Conservation (phyloP, 2,113 vertebrate species). For the Addax nasomaculatus region DNA sequence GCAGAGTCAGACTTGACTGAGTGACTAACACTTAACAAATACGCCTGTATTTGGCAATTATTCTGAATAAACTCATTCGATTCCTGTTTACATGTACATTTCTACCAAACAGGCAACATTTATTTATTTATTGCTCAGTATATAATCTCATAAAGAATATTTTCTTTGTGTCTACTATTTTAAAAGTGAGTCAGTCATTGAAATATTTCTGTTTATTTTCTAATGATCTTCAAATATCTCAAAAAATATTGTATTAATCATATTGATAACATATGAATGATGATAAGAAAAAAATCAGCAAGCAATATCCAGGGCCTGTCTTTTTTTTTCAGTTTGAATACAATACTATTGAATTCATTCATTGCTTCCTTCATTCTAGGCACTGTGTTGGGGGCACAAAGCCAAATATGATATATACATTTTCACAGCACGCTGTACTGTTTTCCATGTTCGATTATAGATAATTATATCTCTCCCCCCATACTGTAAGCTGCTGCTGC, state of each 20-base stretch:
- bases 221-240: background rate
- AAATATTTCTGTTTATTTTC: background rate
- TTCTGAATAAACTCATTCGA: background rate
- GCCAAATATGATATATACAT: background rate
- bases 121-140: background rate
- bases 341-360: background rate
- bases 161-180: background rate
- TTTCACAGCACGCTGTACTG: background rate
- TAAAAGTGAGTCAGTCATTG: background rate
- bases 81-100: background rate
- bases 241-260: background rate
- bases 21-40: background rate
- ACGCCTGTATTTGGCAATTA: background rate
- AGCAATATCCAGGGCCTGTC: background rate
- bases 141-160: background rate
- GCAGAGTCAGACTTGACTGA: background rate
- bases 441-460: background rate
- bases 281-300: background rate
- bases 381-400: background rate
- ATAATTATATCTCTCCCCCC: background rate
- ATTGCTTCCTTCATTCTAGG: background rate
- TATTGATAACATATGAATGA: background rate
- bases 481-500: background rate
- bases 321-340: background rate
- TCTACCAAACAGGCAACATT: background rate